Conservation (phyloP, 2,797 vertebrate genomes). For the Mus spretus region DNA sequence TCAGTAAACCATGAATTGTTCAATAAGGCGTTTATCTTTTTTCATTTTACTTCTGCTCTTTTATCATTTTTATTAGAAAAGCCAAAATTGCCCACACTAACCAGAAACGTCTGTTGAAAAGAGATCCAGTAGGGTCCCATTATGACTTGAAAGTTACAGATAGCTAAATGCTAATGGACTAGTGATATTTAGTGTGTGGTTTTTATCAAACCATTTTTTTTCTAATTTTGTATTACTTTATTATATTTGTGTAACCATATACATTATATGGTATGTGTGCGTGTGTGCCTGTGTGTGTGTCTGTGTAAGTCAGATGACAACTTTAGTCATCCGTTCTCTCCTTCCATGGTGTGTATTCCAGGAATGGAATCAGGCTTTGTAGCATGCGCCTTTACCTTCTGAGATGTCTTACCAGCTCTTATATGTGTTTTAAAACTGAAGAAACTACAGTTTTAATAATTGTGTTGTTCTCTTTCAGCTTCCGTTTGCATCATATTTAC, state of each 20-base stretch:
- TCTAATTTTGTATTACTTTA: neutral
- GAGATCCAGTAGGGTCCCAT: constrained; percentile 75
- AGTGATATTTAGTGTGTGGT: constrained; percentile 80
- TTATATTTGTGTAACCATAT: neutral
- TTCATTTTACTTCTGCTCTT: constrained; percentile 90
- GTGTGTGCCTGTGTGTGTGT: neutral
- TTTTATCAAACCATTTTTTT: neutral
- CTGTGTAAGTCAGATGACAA: neutral
- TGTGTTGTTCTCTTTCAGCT: constrained; percentile 90
- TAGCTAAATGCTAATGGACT: constrained; percentile 86
- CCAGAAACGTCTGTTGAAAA: constrained; percentile 85
- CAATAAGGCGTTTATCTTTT: constrained; percentile 91
- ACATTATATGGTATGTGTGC: neutral
- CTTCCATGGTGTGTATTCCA: neutral
- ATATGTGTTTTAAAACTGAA: constrained; percentile 77
- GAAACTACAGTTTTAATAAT: constrained; percentile 82
- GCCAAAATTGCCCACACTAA: constrained; percentile 87
- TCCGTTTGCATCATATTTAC: constrained; percentile 94
- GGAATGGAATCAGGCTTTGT: neutral
- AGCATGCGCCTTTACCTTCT: neutral
- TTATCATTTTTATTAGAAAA: constrained; percentile 90
- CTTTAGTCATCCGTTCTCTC: neutral
- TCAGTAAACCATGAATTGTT: constrained; percentile 92
- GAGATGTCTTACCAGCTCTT: neutral
- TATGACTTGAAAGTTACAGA: constrained; percentile 79